Conservation (phyloP, 2,113 vertebrate species). For the Globicephala melas region DNA sequence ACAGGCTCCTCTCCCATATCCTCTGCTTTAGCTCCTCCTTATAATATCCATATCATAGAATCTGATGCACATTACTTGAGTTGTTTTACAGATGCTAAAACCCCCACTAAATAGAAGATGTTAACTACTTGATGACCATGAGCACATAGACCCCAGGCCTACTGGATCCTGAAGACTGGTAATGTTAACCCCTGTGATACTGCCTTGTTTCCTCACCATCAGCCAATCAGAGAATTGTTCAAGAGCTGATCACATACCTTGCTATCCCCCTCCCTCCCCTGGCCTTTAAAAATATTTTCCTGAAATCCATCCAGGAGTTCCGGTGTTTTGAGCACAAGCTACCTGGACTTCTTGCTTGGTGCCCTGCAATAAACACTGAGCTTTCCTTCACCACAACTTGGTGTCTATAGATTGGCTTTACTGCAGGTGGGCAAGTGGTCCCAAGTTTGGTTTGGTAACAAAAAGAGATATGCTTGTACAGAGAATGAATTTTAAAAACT, state of each 20-base stretch:
- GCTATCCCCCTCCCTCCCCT: too few species aligned
- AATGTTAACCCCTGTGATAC: not conserved
- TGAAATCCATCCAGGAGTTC: too few species aligned
- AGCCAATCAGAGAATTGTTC: too few species aligned
- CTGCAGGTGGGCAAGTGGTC: too few species aligned
- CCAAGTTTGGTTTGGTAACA: too few species aligned
- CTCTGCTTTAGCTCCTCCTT: not conserved
- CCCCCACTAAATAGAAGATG: not conserved
- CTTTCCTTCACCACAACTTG: too few species aligned
- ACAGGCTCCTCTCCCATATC: not conserved
- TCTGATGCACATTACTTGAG: not conserved
- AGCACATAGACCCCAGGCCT: not conserved
- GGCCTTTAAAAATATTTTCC: too few species aligned
- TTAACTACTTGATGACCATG: not conserved
- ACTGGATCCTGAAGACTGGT: not conserved
- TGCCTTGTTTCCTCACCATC: not conserved
- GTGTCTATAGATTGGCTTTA: too few species aligned
- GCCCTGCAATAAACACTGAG: too few species aligned
- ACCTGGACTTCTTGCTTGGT: too few species aligned
- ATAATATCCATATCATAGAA: not conserved
- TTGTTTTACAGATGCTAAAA: not conserved
- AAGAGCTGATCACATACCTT: too few species aligned
- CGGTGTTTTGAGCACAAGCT: too few species aligned
- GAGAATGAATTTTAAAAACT: not conserved
- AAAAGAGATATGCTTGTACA: not conserved